phyloP scores from a whole-genome alignment of 1,140 invertebrate species.

The Leucophenga varia region DNA sequence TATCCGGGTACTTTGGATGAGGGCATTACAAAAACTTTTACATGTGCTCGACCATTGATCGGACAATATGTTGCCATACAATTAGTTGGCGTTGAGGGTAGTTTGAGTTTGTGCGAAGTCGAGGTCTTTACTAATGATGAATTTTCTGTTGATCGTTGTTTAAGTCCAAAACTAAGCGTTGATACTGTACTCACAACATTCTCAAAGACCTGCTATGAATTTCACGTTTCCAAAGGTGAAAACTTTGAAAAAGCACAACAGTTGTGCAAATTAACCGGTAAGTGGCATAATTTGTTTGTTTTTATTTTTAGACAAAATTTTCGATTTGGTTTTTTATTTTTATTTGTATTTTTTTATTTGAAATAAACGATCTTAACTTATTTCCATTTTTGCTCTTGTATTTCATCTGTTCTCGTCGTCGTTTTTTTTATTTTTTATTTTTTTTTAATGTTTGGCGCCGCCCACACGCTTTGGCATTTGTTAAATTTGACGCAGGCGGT shows the following conservation, averaged over 20 bases:
- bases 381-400: background rate
- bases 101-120: constrained; percentile 85
- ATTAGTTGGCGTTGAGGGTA: constrained; percentile 86
- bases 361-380: background rate
- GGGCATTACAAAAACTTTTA: constrained; percentile 86
- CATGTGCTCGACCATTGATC: constrained; percentile 77
- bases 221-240: constrained; percentile 75
- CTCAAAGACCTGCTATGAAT: constrained; percentile 86
- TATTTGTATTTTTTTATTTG: background rate
- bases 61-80: constrained; percentile 88
- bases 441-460: no score
- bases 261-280: constrained; percentile 70
- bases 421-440: background rate
- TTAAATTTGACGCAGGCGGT: constrained; percentile 59
- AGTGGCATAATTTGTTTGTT: constrained; percentile 14
- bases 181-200: constrained; percentile 78
- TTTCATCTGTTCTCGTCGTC: background rate
- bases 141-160: constrained; percentile 79
- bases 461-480: no score
- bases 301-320: no score
- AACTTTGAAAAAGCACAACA: constrained; percentile 76
- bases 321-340: background rate
- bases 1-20: constrained; percentile 90
- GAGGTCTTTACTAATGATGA: constrained; percentile 91
- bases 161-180: constrained; percentile 66